These are phyloP conservation scores for Homarus gammarus DNA, from an alignment of 2,888 invertebrate genomes.

Conservation along the genomic window DNA sequence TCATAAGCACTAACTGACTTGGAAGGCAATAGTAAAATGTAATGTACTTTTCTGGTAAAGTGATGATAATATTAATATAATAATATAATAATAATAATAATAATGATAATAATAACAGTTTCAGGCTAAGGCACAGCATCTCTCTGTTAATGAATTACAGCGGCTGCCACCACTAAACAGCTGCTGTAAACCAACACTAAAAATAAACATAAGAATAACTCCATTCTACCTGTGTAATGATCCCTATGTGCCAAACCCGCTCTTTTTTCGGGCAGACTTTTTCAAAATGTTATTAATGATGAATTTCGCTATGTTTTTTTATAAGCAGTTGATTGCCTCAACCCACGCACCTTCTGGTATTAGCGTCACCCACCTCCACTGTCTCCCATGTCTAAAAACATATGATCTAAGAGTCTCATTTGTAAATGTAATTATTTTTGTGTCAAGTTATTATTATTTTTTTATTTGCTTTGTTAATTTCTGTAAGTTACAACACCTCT, in stretches of 20 bases:
- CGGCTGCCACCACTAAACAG: background rate
- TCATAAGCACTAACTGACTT: background rate
- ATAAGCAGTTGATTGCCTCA: background rate
- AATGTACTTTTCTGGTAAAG: too few species aligned
- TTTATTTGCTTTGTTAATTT: too few species aligned
- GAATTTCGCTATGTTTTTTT: constrained; percentile 1
- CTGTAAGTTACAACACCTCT: too few species aligned
- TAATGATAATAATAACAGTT: too few species aligned
- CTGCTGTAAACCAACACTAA: background rate
- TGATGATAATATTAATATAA: too few species aligned
- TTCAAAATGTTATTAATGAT: background rate
- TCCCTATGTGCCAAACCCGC: constrained; percentile 66
- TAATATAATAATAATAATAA: too few species aligned
- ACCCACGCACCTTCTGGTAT: background rate
- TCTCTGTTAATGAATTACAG: background rate
- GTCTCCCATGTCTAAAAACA: background rate
- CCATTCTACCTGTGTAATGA: constrained; percentile 48
- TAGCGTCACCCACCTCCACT: background rate
- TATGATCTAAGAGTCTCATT: too few species aligned
- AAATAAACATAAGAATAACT: constrained; percentile 17
- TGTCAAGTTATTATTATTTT: too few species aligned
- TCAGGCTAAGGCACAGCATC: background rate
- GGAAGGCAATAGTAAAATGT: background rate
- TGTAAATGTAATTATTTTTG: too few species aligned
- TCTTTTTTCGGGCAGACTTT: constrained; percentile 10